Conservation (phyloP, 2,888 invertebrate species). For the Mactromeris polynyma region DNA sequence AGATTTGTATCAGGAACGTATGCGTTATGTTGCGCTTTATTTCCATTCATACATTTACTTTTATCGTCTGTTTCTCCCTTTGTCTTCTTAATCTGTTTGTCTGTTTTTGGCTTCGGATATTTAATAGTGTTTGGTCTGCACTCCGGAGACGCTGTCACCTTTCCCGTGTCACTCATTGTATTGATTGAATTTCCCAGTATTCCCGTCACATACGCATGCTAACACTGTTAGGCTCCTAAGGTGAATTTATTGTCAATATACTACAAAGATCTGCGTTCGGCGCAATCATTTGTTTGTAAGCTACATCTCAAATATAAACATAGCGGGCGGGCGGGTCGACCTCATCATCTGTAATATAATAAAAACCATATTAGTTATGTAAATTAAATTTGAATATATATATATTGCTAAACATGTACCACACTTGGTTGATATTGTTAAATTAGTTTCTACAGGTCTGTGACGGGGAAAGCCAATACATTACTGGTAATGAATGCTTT, state of each 20-base stretch:
- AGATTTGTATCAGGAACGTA: slow-evolving; percentile 75
- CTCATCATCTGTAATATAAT: neutral
- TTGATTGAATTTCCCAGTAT: neutral
- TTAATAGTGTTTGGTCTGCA: slow-evolving; percentile 45
- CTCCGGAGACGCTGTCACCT: neutral
- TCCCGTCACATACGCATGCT: neutral
- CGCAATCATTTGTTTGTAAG: neutral
- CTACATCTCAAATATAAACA: neutral
- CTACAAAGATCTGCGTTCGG: neutral
- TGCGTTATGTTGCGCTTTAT: slow-evolving; percentile 8
- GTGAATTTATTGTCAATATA: neutral
- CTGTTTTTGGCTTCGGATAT: slow-evolving; percentile 45
- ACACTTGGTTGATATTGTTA: too few species aligned
- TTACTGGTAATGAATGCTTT: too few species aligned
- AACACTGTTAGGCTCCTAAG: neutral
- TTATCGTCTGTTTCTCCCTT: neutral
- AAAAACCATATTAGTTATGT: neutral
- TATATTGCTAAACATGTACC: too few species aligned
- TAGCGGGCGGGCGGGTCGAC: neutral
- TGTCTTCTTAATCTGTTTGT: slow-evolving; percentile 49
- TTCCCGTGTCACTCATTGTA: neutral
- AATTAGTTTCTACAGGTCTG: too few species aligned
- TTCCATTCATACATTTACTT: neutral
- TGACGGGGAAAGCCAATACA: too few species aligned
- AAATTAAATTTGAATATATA: too few species aligned